Base-by-base conservation (phyloP, 2,113 vertebrate genomes). In the Coregonus clupeaformis region DNA sequence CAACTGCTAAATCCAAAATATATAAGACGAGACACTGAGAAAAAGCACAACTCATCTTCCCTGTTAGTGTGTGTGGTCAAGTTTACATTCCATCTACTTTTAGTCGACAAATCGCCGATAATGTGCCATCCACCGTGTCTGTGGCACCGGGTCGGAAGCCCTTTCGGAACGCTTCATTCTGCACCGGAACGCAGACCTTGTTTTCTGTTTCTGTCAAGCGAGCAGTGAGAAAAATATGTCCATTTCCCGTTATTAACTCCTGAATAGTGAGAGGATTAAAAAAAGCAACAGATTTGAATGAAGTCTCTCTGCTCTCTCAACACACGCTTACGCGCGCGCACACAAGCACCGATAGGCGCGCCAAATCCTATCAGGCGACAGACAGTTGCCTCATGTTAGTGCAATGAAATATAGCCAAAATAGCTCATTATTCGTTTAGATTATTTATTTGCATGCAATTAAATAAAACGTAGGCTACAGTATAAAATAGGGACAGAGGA, bases 11-110 rank as follows among this genome's bases (percentile, higher is more conserved):
- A 57, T 78, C 57, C 71, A 87, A 65, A 16, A 80, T 36, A 68
- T 78, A 82, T 65, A 91, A 65, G 22, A 92, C 82, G 30, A 91
- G 73, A 66, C 81, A 86, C 77, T 89, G 80, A 78, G 75, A 22
- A 29, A 88, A 79, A 63, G 81, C 71, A 83, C 68, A 59, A 52
- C 74, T 86, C 92, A 92, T 92, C 84, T 87, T 90, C 76, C 75
- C 66, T 71, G 24, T 78, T 71, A 82, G 84, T 86, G 74, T 12
- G 36, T 42, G 36, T 75, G 80, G 73, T 78, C 81, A 87, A 59
- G 85, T 60, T 52, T 16, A 76, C 76, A 80, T 75, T 77, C 86
- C 87, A 83, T 89, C 76, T 75, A 84, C 73, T 52, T 71, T 81
- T 75, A 86, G 75, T 73, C 18, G 1, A 47, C 76, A 73, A 79